Percentiles rank a stretch among this genome's conserved stretches.
These are phyloP conservation scores for Meganola albula DNA, from an alignment of 2,888 invertebrate species.

Conservation along the genomic window DNA sequence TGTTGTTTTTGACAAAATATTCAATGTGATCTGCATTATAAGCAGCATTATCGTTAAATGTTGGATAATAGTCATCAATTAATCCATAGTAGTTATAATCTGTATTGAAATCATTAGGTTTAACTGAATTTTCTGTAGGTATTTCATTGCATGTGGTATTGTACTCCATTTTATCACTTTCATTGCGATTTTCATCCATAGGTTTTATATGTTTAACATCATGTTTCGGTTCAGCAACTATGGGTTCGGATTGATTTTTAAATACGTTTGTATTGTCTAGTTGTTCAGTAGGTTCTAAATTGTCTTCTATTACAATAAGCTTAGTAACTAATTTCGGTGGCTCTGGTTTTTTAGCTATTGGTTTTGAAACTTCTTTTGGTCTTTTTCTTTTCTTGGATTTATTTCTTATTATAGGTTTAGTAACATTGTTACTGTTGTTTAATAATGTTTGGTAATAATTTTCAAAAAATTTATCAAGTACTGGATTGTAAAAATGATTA, in stretches of 20 bases:
- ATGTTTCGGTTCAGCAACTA: no score
- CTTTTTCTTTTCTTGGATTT: conserved; percentile 11
- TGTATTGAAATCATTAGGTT: conserved; percentile 2
- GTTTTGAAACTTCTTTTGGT: conserved; percentile 5
- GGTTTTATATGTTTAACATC: no score
- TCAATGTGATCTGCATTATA: conserved; percentile 39
- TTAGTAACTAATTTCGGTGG: no score
- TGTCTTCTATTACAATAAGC: no score
- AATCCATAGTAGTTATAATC: conserved; percentile 26
- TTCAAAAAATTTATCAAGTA: conserved; percentile 17
- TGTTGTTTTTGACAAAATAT: conserved; percentile 32
- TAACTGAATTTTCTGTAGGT: background rate
- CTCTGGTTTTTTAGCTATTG: background rate
- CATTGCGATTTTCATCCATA: no score
- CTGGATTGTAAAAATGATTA: conserved; percentile 18
- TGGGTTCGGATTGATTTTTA: no score
- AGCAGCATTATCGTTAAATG: conserved; percentile 45
- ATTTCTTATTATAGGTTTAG: conserved; percentile 3
- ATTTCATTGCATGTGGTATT: no score
- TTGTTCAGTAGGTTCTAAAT: no score
- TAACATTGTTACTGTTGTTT: conserved; percentile 1
- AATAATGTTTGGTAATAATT: conserved; percentile 19
- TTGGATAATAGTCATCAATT: conserved; percentile 57
- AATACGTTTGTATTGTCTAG: no score
- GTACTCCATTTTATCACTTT: no score